Evolutionary conservation across 2,888 invertebrate species (phyloP).

Genomic region (Cataglyphis rosenhaueri): DNA sequence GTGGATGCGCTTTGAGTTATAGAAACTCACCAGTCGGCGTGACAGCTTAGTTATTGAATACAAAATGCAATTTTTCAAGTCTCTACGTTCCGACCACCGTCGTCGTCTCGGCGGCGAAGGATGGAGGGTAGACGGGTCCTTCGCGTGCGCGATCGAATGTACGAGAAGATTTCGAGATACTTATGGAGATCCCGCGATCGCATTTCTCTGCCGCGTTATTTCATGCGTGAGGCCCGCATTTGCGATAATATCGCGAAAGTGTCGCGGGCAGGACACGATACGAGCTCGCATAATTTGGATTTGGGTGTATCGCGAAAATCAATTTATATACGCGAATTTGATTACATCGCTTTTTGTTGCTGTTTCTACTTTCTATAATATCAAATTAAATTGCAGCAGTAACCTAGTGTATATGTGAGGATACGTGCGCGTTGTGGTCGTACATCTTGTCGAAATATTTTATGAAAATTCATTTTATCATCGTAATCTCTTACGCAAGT

Average conservation of each 20-base stretch:
- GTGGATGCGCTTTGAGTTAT: slow-evolving; percentile 77
- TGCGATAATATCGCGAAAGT: not conserved
- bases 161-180: slow-evolving; percentile 62
- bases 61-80: slow-evolving; percentile 80
- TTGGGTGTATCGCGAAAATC: not conserved
- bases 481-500: not conserved
- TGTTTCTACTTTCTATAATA: not conserved
- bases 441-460: slow-evolving; percentile 13
- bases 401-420: not conserved
- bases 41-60: slow-evolving; percentile 82
- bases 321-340: slow-evolving; percentile 10
- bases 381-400: slow-evolving; percentile 11
- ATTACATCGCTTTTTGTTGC: slow-evolving; percentile 1
- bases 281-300: not conserved
- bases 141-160: slow-evolving; percentile 67
- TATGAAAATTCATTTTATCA: slow-evolving; percentile 1
- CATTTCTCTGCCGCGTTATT: slow-evolving; percentile 60
- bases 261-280: slow-evolving; percentile 5
- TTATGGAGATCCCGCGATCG: slow-evolving; percentile 60
- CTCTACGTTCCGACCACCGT: slow-evolving; percentile 57
- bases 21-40: slow-evolving; percentile 71
- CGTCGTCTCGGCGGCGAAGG: slow-evolving; percentile 44
- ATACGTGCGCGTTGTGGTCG: not conserved
- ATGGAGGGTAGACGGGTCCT: slow-evolving; percentile 54
- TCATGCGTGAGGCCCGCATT: slow-evolving; percentile 47